Conservation (phyloP, 2,888 invertebrate species). For the Ophraella communa region DNA sequence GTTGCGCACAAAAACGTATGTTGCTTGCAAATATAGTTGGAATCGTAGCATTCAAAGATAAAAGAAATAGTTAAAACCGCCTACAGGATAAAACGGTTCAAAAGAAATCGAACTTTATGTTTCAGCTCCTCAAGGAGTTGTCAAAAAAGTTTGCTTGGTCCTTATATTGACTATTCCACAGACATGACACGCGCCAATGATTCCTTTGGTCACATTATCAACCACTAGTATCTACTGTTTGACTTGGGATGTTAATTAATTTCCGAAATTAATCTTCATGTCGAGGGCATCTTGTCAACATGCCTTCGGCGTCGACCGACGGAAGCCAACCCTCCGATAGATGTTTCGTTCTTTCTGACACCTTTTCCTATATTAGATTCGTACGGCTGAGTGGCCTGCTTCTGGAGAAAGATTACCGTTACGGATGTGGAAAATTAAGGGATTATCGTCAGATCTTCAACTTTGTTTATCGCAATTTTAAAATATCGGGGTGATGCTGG, state of each 20-base stretch:
- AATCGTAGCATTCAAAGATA: too few species aligned
- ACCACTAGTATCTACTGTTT: slow-evolving; percentile 33
- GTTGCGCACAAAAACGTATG: too few species aligned
- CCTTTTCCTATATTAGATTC: neutral
- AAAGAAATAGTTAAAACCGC: too few species aligned
- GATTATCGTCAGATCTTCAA: too few species aligned
- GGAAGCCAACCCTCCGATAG: slow-evolving; percentile 2
- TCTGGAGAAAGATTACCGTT: neutral
- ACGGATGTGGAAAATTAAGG: neutral
- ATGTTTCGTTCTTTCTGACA: slow-evolving; percentile 10
- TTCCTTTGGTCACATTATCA: slow-evolving; percentile 41
- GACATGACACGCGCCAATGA: slow-evolving; percentile 29
- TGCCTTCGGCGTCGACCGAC: slow-evolving; percentile 12
- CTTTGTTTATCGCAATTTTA: too few species aligned
- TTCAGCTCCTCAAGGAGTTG: too few species aligned
- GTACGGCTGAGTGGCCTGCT: neutral
- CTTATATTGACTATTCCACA: slow-evolving; percentile 18
- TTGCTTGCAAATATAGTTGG: too few species aligned
- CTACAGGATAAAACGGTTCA: too few species aligned
- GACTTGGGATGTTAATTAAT: slow-evolving; percentile 41
- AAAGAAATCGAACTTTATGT: too few species aligned
- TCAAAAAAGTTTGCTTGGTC: slow-evolving; percentile 2
- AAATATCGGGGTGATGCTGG: too few species aligned
- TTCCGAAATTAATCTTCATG: slow-evolving; percentile 44
- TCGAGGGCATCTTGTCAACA: slow-evolving; percentile 33